phyloP scores from a whole-genome alignment of 2,888 invertebrate species.

The Pyrocoelia pectoralis region DNA sequence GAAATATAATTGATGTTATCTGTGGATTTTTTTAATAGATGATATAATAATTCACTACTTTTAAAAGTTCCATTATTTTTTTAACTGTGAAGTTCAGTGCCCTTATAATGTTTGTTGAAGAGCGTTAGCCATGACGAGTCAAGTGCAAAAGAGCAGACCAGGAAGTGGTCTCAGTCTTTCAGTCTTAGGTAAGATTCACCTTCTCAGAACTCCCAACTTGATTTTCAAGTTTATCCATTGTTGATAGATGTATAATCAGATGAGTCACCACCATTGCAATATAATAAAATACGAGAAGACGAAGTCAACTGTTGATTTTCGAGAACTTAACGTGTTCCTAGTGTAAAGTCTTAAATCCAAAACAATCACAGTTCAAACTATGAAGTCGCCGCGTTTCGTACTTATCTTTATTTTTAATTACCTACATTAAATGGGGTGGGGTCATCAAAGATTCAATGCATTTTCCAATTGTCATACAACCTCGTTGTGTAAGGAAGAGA shows the following conservation, averaged over 20 bases:
- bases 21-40: background rate
- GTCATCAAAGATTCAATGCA: no score
- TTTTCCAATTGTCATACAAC: no score
- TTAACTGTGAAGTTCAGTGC: constrained; percentile 31
- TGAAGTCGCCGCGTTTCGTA: no score
- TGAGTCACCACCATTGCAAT: constrained; percentile 6
- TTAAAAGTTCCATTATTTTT: constrained; percentile 9
- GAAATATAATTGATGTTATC: constrained; percentile 1
- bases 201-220: constrained; percentile 14
- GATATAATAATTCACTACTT: background rate
- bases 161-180: constrained; percentile 60
- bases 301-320: background rate
- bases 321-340: no score
- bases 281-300: background rate
- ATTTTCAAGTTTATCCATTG: constrained; percentile 9
- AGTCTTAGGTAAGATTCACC: constrained; percentile 58
- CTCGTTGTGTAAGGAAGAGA: no score
- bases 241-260: background rate
- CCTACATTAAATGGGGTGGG: no score
- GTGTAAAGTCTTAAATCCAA: no score
- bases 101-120: constrained; percentile 31
- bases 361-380: no score
- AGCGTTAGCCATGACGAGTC: constrained; percentile 43
- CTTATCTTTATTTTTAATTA: no score
- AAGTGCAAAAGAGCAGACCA: constrained; percentile 53